Conservation (phyloP, 2,797 vertebrate genomes). For the Sarcoramphus papa region DNA sequence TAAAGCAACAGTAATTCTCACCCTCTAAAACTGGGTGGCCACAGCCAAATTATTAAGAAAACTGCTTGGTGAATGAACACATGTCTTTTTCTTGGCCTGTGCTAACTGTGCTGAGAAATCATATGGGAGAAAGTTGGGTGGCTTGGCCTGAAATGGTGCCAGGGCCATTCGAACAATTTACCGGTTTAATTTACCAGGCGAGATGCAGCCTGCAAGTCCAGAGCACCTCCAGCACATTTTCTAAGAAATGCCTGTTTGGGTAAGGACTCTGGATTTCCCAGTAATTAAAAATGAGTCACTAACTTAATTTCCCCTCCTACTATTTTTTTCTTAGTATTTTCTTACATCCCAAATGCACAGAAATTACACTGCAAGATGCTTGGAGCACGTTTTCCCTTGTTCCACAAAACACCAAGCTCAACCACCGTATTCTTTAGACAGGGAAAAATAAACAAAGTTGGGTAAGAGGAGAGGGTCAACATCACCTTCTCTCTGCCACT, state of each 20-base stretch:
- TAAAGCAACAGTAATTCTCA: background rate
- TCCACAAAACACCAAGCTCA: background rate
- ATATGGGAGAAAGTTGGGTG: background rate
- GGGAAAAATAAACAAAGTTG: background rate
- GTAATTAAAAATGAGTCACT: constrained; percentile 36
- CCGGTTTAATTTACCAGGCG: background rate
- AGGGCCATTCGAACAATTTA: background rate
- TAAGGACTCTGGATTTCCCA: constrained; percentile 1
- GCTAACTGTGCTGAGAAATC: background rate
- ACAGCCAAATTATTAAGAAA: background rate
- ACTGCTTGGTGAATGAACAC: background rate
- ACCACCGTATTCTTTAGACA: background rate
- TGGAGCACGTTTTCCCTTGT: background rate
- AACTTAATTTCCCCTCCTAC: background rate
- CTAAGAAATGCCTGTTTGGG: constrained; percentile 3
- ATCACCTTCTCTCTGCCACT: background rate
- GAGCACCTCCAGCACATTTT: background rate
- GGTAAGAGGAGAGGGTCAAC: background rate
- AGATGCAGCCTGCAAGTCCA: background rate
- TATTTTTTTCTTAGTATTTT: background rate
- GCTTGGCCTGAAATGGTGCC: background rate
- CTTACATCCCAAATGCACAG: background rate
- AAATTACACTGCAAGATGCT: background rate
- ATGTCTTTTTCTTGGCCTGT: background rate
- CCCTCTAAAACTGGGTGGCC: background rate